phyloP scores from a whole-genome alignment of 2,888 invertebrate genomes.

The Cristatella mucedo region DNA sequence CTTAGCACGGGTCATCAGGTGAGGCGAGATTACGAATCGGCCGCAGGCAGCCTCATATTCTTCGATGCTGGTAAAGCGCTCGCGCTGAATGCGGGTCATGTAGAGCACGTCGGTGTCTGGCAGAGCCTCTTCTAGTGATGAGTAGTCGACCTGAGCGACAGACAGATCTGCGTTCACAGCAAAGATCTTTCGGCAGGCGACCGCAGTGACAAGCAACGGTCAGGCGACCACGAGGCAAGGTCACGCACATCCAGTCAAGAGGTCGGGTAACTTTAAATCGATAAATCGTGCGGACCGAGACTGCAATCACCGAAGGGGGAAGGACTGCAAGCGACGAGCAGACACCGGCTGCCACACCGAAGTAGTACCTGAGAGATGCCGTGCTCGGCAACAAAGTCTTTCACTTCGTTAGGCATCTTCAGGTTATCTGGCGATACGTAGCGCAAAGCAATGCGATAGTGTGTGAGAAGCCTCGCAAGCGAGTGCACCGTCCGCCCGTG shows the following conservation, averaged over 20 bases:
- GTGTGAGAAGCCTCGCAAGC: slow-evolving; percentile 71
- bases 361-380: slow-evolving; percentile 57
- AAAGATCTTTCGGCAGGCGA: too few relatives aligned
- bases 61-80: slow-evolving; percentile 64
- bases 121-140: slow-evolving; percentile 73
- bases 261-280: too few relatives aligned
- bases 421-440: slow-evolving; percentile 76
- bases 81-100: slow-evolving; percentile 91
- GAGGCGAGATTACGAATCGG: slow-evolving; percentile 74
- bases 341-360: too few relatives aligned
- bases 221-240: too few relatives aligned
- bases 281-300: too few relatives aligned
- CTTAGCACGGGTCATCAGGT: slow-evolving; percentile 83
- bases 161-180: too few relatives aligned
- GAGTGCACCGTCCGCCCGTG: slow-evolving; percentile 97
- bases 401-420: slow-evolving; percentile 75
- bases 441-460: slow-evolving; percentile 78
- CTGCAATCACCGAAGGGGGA: too few relatives aligned
- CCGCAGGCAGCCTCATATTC: slow-evolving; percentile 76
- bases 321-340: too few relatives aligned
- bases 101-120: slow-evolving; percentile 90
- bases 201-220: too few relatives aligned
- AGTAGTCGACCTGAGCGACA: too few relatives aligned
- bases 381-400: slow-evolving; percentile 58
- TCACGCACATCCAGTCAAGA: too few relatives aligned